Evolutionary conservation across 35 echinoderm and acorn worm genomes (phyloP).

Genomic region (Ophiothrix spiculata): DNA sequence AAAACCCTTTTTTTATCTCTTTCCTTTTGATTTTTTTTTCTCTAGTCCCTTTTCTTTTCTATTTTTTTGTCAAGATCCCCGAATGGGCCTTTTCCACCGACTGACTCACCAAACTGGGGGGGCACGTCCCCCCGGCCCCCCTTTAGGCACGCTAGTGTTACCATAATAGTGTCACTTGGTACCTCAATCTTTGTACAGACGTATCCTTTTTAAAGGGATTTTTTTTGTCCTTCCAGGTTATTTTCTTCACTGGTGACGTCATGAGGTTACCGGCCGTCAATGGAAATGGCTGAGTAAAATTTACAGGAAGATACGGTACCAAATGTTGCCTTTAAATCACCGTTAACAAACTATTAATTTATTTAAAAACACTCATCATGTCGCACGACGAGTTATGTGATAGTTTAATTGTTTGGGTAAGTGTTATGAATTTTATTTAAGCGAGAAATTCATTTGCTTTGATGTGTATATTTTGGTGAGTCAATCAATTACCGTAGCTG

Average conservation of each 20-base stretch:
- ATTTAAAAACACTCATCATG: slow-evolving; percentile 20
- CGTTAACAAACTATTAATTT: background rate
- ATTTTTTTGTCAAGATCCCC: too few species aligned
- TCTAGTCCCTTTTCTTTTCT: too few species aligned
- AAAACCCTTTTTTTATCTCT: too few species aligned
- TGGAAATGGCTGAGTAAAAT: background rate
- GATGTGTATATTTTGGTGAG: background rate
- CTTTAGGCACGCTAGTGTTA: too few species aligned
- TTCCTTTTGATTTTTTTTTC: too few species aligned
- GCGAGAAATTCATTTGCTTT: background rate
- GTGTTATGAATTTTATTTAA: background rate
- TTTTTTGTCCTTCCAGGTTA: too few species aligned
- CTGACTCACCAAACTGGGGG: too few species aligned
- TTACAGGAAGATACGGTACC: background rate
- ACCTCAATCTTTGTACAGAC: too few species aligned
- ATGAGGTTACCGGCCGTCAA: background rate
- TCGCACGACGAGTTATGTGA: slow-evolving; percentile 53
- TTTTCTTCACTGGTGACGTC: background rate
- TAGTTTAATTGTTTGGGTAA: slow-evolving; percentile 50
- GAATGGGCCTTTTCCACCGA: too few species aligned
- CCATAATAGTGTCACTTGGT: too few species aligned
- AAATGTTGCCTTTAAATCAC: background rate
- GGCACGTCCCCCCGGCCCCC: too few species aligned
- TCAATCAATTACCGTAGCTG: background rate
- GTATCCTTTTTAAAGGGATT: too few species aligned